Evolutionary conservation across 2,888 invertebrate species (phyloP).

Genomic region (Psococerastis gibbosa): DNA sequence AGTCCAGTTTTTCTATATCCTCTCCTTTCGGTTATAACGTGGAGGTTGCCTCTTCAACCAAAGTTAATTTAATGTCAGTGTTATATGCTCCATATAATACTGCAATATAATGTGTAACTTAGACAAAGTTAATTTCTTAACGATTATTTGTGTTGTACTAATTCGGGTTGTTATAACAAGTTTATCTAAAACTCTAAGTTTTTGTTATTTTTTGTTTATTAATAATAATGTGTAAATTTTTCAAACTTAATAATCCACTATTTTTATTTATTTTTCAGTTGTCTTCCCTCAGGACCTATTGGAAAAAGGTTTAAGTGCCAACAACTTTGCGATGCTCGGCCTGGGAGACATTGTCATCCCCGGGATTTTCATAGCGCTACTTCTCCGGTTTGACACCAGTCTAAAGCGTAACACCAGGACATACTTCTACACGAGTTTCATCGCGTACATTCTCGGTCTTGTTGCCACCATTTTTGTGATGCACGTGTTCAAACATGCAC

Average conservation of each 20-base stretch:
- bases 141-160: too few species aligned
- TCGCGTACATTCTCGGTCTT: slow-evolving; percentile 85
- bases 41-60: too few species aligned
- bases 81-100: too few species aligned
- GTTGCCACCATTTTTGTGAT: slow-evolving; percentile 90
- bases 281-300: slow-evolving; percentile 97
- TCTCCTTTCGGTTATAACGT: too few species aligned
- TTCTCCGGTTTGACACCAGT: slow-evolving; percentile 85
- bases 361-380: slow-evolving; percentile 93
- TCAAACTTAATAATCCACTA: slow-evolving; percentile 4
- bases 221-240: too few species aligned
- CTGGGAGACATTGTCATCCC: slow-evolving; percentile 98
- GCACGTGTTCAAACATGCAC: slow-evolving; percentile 96
- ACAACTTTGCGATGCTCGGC: slow-evolving; percentile 96
- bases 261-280: slow-evolving; percentile 36
- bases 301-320: slow-evolving; percentile 71
- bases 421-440: slow-evolving; percentile 79
- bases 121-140: too few species aligned
- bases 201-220: too few species aligned
- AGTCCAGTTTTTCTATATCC: too few species aligned
- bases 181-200: too few species aligned
- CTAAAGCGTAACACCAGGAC: slow-evolving; percentile 60
- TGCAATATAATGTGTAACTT: too few species aligned
- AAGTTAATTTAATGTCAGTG: too few species aligned
- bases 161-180: too few species aligned